phyloP scores from a whole-genome alignment of 2,888 invertebrate genomes.

The Aelia acuminata region DNA sequence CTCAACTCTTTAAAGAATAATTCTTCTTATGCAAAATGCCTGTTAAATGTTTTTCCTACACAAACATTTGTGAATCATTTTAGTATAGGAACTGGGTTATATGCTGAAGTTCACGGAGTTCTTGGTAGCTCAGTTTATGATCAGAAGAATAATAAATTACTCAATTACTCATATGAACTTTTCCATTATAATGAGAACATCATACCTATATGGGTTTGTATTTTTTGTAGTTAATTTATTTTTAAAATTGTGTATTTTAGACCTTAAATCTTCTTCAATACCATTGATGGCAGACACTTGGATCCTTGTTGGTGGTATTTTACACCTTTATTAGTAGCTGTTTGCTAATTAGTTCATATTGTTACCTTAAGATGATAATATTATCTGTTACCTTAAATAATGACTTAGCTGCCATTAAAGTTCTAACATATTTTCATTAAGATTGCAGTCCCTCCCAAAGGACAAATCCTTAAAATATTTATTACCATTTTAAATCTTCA shows the following conservation, averaged over 20 bases:
- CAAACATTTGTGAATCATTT: constrained; percentile 84
- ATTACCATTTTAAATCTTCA: too few species aligned
- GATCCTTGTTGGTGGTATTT: too few species aligned
- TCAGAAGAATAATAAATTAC: constrained; percentile 67
- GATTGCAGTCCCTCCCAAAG: not conserved
- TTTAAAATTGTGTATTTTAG: not conserved
- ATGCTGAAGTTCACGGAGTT: constrained; percentile 79
- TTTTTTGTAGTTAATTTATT: not conserved
- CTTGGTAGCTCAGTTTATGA: constrained; percentile 77
- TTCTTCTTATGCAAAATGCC: constrained; percentile 75
- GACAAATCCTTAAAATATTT: too few species aligned
- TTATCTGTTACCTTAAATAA: not conserved
- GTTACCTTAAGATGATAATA: not conserved
- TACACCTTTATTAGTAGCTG: not conserved
- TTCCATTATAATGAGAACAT: constrained; percentile 72
- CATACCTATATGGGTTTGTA: constrained; percentile 75
- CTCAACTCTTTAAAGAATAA: constrained; percentile 73
- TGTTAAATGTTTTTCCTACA: constrained; percentile 77
- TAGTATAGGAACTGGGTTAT: constrained; percentile 79
- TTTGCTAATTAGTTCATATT: not conserved
- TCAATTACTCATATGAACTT: constrained; percentile 70
- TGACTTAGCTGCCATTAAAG: not conserved
- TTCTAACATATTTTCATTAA: not conserved
- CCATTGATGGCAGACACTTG: too few species aligned
- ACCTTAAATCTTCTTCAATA: not conserved